These are phyloP conservation scores for Heterodera schachtii DNA, from an alignment of 1,140 invertebrate genomes.

Conservation along the genomic window DNA sequence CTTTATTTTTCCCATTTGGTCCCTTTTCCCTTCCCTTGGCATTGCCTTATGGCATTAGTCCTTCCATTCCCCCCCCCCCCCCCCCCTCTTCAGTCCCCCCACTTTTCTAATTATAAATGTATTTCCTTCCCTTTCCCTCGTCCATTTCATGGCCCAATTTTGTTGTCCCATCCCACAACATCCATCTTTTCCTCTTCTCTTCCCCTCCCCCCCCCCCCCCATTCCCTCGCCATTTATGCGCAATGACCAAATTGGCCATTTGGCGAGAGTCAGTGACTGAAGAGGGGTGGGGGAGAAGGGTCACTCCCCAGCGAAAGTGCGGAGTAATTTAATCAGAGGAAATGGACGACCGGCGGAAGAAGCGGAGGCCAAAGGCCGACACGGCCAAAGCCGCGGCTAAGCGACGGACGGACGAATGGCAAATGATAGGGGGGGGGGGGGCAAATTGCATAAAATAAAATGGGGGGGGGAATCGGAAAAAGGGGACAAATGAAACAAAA, in stretches of 20 bases:
- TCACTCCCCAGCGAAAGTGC: background rate
- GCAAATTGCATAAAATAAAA: background rate
- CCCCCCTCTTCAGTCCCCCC: background rate
- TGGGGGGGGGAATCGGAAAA: background rate
- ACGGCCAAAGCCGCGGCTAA: too few relatives aligned
- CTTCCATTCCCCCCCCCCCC: background rate
- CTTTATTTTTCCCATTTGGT: background rate
- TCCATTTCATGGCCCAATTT: background rate
- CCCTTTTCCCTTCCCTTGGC: background rate
- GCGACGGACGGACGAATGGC: too few relatives aligned
- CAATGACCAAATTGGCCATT: background rate
- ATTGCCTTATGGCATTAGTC: background rate
- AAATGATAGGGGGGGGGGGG: too few relatives aligned
- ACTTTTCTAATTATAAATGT: slow-evolving; percentile 16
- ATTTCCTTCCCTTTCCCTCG: background rate
- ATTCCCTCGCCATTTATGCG: background rate
- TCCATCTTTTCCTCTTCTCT: background rate
- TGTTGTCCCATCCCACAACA: background rate
- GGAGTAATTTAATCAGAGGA: background rate
- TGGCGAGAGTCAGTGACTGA: background rate
- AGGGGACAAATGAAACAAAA: background rate
- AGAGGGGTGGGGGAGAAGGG: too few relatives aligned
- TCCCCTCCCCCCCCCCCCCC: too few relatives aligned
- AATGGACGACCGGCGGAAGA: background rate
- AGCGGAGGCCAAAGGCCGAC: too few relatives aligned